Base-by-base conservation (phyloP, 2,113 vertebrate species). In the Terrapene triunguis region DNA sequence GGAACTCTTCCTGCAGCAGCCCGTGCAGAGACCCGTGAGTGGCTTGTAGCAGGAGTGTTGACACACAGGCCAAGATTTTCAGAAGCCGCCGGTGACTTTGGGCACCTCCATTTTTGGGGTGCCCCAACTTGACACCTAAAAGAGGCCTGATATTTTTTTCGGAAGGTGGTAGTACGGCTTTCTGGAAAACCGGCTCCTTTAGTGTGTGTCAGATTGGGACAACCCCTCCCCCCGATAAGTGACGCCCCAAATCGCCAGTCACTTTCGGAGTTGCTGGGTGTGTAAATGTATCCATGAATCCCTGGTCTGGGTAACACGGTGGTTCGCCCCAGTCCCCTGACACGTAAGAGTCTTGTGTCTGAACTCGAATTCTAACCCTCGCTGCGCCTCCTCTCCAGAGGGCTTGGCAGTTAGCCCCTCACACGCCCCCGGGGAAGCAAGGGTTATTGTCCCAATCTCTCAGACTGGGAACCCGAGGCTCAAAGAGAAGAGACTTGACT, bases 341-440 rank as follows among this genome's bases (percentile, higher is more conserved):
- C n/a, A 72, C 9, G 5, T 22, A 72, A 21, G 65, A 38, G 65
- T 38, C 65, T 72, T 38, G n/a, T 10, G n/a, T 72, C 65, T 10
- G n/a, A 38, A n/a, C 65, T 72, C 19, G 6, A 21, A 38, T 72
- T 38, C n/a, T 38, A 38, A 38, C 8, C 65, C 32, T 10, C 2
- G 2, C 9, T 5, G 3, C 65, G 22, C 4, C 35, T 38, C 65
- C 4, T 22, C n/a, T 38, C 27, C 57, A 32, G 27, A 11, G 27
- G 57, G 57, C 57, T 59, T 27, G 27, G 57, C 57, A 59, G 19
- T 21, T 22, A 38, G 65, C 35, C 65, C 9, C 35, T 38, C 65
- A 21, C 32, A 35, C 27, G 4, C 2, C n/a, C n/a, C n/a, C 16
- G 4, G 4, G 17, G 19, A 72, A 8, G n/a, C 2, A 5, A 8